These are phyloP conservation scores for Temnothorax ravouxi DNA, from an alignment of 2,888 invertebrate genomes.

Conservation along the genomic window DNA sequence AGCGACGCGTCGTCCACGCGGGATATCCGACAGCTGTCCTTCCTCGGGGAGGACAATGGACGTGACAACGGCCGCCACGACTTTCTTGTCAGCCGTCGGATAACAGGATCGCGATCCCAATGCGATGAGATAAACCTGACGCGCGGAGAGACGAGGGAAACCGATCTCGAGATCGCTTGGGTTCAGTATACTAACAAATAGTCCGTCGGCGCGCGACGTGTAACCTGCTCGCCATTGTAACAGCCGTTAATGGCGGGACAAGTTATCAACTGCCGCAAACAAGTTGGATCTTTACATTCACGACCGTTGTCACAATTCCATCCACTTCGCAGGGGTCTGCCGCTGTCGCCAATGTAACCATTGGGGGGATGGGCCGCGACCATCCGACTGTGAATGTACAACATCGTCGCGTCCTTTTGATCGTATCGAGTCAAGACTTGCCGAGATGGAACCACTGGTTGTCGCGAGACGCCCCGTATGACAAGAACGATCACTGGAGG, in stretches of 20 bases:
- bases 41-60: slow-evolving; percentile 43
- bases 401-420: slow-evolving; percentile 46
- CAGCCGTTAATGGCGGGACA: slow-evolving; percentile 66
- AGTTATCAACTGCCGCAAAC: slow-evolving; percentile 65
- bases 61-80: slow-evolving; percentile 24
- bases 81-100: slow-evolving; percentile 45
- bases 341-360: background rate
- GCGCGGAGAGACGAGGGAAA: slow-evolving; percentile 14
- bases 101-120: slow-evolving; percentile 45
- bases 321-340: slow-evolving; percentile 69
- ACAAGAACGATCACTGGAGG: slow-evolving; percentile 61
- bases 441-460: slow-evolving; percentile 53
- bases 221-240: slow-evolving; percentile 63
- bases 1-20: background rate
- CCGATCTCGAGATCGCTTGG: slow-evolving; percentile 38
- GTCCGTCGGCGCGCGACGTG: slow-evolving; percentile 59
- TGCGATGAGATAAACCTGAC: background rate
- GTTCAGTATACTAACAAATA: slow-evolving; percentile 64
- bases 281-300: slow-evolving; percentile 65
- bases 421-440: slow-evolving; percentile 61
- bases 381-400: slow-evolving; percentile 1
- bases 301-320: slow-evolving; percentile 58
- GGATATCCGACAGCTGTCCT: slow-evolving; percentile 27
- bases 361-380: background rate
- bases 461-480: slow-evolving; percentile 27